A percentile compares a stretch with the other conserved stretches of the same genome.
Conservation (phyloP, 2,797 vertebrate species). For the Zenarchopterus dispar region DNA sequence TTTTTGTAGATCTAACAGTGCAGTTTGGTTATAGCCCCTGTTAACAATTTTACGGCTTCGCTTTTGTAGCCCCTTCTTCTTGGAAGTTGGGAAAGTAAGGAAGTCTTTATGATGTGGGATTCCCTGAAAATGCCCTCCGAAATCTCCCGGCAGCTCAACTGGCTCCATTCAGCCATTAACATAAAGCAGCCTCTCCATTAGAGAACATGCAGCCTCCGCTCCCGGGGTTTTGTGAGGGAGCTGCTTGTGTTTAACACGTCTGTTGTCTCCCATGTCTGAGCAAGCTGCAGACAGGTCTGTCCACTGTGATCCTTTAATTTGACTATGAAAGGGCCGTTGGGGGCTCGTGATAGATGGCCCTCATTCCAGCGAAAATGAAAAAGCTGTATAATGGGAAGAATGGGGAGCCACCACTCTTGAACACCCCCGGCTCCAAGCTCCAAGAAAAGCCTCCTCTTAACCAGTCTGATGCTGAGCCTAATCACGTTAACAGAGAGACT, state of each 20-base stretch:
- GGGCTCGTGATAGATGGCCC: constrained; percentile 82
- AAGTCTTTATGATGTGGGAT: constrained; percentile 56
- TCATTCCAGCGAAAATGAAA: constrained; percentile 86
- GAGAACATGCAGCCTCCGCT: constrained; percentile 43
- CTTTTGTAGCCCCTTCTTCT: constrained; percentile 22
- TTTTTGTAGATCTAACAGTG: constrained; percentile 22
- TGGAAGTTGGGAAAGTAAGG: constrained; percentile 46
- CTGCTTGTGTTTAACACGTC: constrained; percentile 83
- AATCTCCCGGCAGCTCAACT: constrained; percentile 46
- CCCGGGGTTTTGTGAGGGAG: constrained; percentile 43
- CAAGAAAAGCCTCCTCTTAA: constrained; percentile 73
- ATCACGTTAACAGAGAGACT: constrained; percentile 56
- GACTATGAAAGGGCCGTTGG: constrained; percentile 79
- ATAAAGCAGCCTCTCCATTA: constrained; percentile 74
- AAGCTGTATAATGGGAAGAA: constrained; percentile 72
- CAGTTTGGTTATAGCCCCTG: constrained; percentile 28
- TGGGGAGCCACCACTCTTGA: constrained; percentile 63
- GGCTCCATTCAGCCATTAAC: constrained; percentile 73
- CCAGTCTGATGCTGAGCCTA: constrained; percentile 73
- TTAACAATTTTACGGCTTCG: constrained; percentile 47
- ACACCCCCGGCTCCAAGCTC: constrained; percentile 53
- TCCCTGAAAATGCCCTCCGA: constrained; percentile 38
- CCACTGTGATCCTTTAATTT: constrained; percentile 82
- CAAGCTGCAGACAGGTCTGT: constrained; percentile 83
- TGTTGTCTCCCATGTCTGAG: constrained; percentile 83